Evolutionary conservation across 2,113 vertebrate genomes (phyloP), one percentile per base, ranked within the genome.

Genomic region (Climacteris rufus): DNA sequence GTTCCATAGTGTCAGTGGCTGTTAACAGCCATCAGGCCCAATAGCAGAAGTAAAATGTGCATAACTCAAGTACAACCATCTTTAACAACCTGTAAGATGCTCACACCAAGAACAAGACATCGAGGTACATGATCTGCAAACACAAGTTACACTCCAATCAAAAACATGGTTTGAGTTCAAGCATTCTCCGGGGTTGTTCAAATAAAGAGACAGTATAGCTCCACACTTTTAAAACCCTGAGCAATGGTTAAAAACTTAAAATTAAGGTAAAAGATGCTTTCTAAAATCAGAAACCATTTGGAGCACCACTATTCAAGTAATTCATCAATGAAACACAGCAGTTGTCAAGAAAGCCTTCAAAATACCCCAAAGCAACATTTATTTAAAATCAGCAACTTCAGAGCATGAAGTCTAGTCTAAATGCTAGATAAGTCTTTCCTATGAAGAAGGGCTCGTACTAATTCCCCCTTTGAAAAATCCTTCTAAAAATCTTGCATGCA

Each of bases 41-140:
- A 78, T 15, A 93, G 96, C 88, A 85, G 33, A 89, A 94, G 91
- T 89, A 94, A 95, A 96, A 98, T 75, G 81, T 90, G 89, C 91
- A 11, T 81, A 78, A 96, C 22, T 63, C 19, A 75, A 87, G 53
- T 63, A 75, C 20, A 61, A 35, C 10, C 9, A n/a, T 74, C 9
- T 37, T 71, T 83, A 53, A 86, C 35, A 74, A 71, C 17, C 60
- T 57, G 39, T 42, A 18, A 35, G 23, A 90, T 83, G 80, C 75
- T 81, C 44, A 56, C 27, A 79, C 20, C 54, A 57, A 42, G 50
- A 90, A 31, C 20, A 76, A 54, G 85, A 81, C 77, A 57, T 0
- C 11, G 28, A 68, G 31, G 50, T 59, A 71, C 8, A 5, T 57
- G 37, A 68, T 70, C 69, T 87, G 75, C 44, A 89, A 88, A 79